Percentiles rank a stretch among this genome's conserved stretches.
phyloP scores from a whole-genome alignment of 2,888 invertebrate genomes.

The Tinea trinotella region DNA sequence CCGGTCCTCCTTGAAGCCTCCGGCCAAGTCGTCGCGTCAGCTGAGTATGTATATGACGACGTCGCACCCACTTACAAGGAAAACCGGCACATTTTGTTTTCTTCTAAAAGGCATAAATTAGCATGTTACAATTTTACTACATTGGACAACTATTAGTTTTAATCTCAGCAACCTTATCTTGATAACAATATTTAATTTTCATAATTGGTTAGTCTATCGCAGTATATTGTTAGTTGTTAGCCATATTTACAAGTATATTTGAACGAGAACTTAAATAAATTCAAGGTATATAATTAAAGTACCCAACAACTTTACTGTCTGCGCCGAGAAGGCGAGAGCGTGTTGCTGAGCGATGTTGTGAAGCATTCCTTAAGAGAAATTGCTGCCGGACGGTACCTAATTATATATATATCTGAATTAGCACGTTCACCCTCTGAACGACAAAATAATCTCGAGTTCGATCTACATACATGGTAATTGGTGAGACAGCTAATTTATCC shows the following conservation, averaged over 20 bases:
- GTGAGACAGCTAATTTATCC: conserved; percentile 1
- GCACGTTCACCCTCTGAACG: conserved; percentile 6
- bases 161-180: too few relatives aligned
- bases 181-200: too few relatives aligned
- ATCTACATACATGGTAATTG: conserved; percentile 15
- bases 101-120: conserved; percentile 14
- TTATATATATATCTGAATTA: conserved; percentile 7
- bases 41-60: conserved; percentile 34
- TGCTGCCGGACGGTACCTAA: background rate
- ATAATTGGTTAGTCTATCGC: too few relatives aligned
- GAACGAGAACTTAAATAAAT: background rate
- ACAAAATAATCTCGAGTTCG: background rate
- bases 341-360: background rate
- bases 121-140: background rate
- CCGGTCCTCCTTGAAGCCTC: conserved; percentile 58
- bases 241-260: too few relatives aligned
- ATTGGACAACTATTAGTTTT: too few relatives aligned
- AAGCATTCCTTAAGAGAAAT: conserved; percentile 5
- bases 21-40: conserved; percentile 27
- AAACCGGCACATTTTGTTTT: conserved; percentile 12
- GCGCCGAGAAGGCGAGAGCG: background rate
- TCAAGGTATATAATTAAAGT: background rate
- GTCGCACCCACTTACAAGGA: background rate
- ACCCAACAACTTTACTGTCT: background rate
- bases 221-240: too few relatives aligned